Evolutionary conservation across 92 coral and sea anemone genomes (phyloP).

Genomic region (Paragorgia papillata): DNA sequence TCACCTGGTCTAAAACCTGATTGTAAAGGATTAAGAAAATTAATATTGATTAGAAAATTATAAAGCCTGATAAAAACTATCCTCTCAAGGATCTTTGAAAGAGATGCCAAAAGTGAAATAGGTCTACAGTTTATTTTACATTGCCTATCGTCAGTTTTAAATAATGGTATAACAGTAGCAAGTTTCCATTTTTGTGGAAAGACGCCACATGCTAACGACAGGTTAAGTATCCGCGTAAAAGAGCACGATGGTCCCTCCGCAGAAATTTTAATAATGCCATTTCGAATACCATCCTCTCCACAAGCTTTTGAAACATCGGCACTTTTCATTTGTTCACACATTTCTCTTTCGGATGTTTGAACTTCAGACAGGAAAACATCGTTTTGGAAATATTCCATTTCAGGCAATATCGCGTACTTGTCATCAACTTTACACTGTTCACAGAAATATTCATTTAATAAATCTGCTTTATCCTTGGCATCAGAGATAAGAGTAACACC

Average conservation of each 20-base stretch:
- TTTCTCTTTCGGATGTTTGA: slow-evolving; percentile 35
- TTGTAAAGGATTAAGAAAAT: too few relatives aligned
- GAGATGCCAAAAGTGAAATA: too few relatives aligned
- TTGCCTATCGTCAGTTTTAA: too few relatives aligned
- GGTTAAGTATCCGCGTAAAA: slow-evolving; percentile 31
- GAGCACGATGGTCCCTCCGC: slow-evolving; percentile 37
- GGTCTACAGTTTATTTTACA: too few relatives aligned
- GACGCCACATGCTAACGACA: slow-evolving; percentile 38
- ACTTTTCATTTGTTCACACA: slow-evolving; percentile 12
- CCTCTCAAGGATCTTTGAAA: too few relatives aligned
- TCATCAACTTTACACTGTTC: slow-evolving; percentile 45
- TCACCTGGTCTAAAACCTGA: too few relatives aligned
- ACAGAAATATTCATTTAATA: slow-evolving; percentile 55
- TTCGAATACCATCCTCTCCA: slow-evolving; percentile 54
- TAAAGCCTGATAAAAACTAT: too few relatives aligned
- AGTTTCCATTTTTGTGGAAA: slow-evolving; percentile 45
- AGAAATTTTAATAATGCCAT: slow-evolving; percentile 44
- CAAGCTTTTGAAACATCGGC: slow-evolving; percentile 50
- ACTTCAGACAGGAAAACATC: slow-evolving; percentile 35
- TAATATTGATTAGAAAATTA: too few relatives aligned
- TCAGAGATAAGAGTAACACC: slow-evolving; percentile 48
- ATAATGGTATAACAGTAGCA: too few relatives aligned
- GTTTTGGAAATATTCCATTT: slow-evolving; percentile 28
- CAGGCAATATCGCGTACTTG: slow-evolving; percentile 18
- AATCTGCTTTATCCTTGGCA: slow-evolving; percentile 57